These are phyloP conservation scores for Xylocampa areola DNA, from an alignment of 2,888 invertebrate genomes.

Conservation along the genomic window DNA sequence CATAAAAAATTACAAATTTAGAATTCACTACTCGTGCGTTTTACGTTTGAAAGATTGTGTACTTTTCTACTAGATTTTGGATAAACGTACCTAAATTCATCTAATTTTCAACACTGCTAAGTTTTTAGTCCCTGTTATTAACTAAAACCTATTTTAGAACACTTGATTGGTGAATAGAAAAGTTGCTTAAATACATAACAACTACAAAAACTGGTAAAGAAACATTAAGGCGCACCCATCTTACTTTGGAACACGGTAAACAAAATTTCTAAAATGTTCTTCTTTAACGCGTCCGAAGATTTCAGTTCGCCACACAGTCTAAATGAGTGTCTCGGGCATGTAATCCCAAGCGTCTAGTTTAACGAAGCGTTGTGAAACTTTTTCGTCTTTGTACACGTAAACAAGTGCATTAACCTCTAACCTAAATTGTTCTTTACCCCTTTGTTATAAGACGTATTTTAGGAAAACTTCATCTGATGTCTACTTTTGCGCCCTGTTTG, in stretches of 20 bases:
- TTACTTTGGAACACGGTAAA: slow-evolving; percentile 24
- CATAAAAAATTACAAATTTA: too few species aligned
- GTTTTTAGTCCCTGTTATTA: too few species aligned
- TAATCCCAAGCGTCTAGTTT: slow-evolving; percentile 80
- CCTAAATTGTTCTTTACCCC: slow-evolving; percentile 62
- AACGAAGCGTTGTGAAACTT: slow-evolving; percentile 82
- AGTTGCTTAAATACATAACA: neutral
- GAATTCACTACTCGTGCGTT: too few species aligned
- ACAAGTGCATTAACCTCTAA: slow-evolving; percentile 63
- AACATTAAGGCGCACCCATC: slow-evolving; percentile 4
- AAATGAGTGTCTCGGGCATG: slow-evolving; percentile 73
- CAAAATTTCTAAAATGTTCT: slow-evolving; percentile 45
- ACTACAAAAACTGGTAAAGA: slow-evolving; percentile 9
- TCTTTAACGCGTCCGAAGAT: slow-evolving; percentile 49
- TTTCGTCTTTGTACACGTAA: slow-evolving; percentile 78
- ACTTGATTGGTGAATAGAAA: too few species aligned
- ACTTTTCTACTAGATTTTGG: too few species aligned
- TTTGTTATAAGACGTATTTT: slow-evolving; percentile 56
- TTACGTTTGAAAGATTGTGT: too few species aligned
- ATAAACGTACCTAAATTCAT: too few species aligned
- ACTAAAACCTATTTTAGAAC: too few species aligned
- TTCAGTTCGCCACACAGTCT: slow-evolving; percentile 67
- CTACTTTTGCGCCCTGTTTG: slow-evolving; percentile 67
- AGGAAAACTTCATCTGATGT: slow-evolving; percentile 27
- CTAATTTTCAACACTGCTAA: too few species aligned